Conservation (phyloP, 2,888 invertebrate species). For the Malachius bipustulatus region DNA sequence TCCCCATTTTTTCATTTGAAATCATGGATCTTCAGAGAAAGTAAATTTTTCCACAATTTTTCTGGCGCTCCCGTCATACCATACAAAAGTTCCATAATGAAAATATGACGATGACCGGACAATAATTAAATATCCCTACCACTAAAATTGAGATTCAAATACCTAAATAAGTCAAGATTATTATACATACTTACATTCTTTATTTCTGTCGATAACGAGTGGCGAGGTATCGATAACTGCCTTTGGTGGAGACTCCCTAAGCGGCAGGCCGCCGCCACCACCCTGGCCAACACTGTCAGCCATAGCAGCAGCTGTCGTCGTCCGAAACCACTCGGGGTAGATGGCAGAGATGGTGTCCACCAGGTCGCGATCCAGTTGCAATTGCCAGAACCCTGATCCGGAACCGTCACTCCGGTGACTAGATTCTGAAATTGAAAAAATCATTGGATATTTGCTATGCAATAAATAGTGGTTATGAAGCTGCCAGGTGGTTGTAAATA, state of each 20-base stretch:
- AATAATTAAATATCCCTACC: too few species aligned
- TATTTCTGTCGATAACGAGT: conserved; percentile 91
- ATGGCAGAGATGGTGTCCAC: conserved; percentile 85
- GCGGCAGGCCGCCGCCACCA: conserved; percentile 24
- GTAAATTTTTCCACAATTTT: too few species aligned
- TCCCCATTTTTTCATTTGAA: too few species aligned
- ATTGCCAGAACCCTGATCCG: conserved; percentile 78
- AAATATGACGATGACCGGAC: too few species aligned
- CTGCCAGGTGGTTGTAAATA: too few species aligned
- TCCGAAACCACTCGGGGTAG: conserved; percentile 89
- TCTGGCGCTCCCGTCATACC: too few species aligned
- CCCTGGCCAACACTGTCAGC: conserved; percentile 31
- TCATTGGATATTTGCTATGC: too few species aligned
- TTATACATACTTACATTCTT: conserved; percentile 98
- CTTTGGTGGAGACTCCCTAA: conserved; percentile 69
- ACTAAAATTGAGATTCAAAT: too few species aligned
- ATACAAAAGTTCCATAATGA: too few species aligned
- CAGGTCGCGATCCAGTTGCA: conserved; percentile 85
- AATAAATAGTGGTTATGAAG: too few species aligned
- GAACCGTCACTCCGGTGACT: conserved; percentile 43
- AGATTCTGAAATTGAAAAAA: conserved; percentile 68
- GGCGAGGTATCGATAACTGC: conserved; percentile 91
- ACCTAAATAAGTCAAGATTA: too few species aligned
- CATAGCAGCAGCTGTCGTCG: conserved; percentile 34
- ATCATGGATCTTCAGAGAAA: too few species aligned